These are phyloP conservation scores for Phalanger gymnotis DNA, from an alignment of 2,797 vertebrate genomes.

Conservation along the genomic window DNA sequence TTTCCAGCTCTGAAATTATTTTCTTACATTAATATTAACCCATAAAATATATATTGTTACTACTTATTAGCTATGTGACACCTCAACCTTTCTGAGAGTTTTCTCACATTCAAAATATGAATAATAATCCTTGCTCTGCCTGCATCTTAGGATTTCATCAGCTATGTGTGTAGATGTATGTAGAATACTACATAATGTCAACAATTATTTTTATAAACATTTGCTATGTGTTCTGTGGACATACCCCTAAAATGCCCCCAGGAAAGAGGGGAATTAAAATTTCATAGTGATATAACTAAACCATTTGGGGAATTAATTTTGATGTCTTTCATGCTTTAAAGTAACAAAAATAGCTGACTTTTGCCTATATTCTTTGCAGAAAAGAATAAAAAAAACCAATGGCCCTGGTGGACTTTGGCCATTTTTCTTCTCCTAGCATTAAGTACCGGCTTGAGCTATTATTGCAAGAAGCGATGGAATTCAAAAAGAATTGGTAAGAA, in stretches of 20 bases:
- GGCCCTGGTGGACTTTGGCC: not conserved
- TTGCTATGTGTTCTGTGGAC: not conserved
- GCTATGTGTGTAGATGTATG: not conserved
- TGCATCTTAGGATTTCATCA: not conserved
- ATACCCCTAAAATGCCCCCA: not conserved
- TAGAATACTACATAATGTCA: not conserved
- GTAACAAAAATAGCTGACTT: not conserved
- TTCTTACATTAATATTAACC: too few species aligned
- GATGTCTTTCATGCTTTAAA: not conserved
- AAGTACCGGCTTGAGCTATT: not conserved
- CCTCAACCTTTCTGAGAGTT: not conserved
- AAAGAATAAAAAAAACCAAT: not conserved
- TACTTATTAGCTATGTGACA: too few species aligned
- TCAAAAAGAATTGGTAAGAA: not conserved
- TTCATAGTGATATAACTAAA: not conserved
- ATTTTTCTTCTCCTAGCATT: not conserved
- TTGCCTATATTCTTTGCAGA: not conserved
- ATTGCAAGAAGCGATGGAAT: not conserved
- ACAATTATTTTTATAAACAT: not conserved
- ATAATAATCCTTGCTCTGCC: not conserved
- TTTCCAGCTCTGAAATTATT: too few species aligned
- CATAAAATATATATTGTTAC: too few species aligned
- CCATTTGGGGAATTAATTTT: not conserved
- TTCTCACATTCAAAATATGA: not conserved
- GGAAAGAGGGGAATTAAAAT: not conserved